Percentiles rank a stretch among this genome's conserved stretches.
These are phyloP conservation scores for Trichomycterus rosablanca DNA, from an alignment of 2,113 vertebrate species.

Conservation along the genomic window DNA sequence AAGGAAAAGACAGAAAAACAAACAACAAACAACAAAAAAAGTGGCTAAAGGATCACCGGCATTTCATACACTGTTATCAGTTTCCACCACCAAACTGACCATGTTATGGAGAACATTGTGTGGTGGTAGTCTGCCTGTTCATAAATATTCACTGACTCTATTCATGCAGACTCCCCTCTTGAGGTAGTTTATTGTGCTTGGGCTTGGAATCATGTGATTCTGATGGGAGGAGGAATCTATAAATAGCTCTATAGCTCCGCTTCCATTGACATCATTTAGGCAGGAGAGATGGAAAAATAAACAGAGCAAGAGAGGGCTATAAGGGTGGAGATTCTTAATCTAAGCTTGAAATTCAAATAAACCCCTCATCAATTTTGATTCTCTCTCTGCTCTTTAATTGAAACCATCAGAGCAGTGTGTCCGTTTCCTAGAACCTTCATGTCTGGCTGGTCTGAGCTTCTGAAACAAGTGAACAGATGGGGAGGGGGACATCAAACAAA, in stretches of 20 bases:
- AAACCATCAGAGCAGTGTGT: conserved; percentile 55
- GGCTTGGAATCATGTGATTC: conserved; percentile 62
- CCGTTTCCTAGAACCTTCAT: conserved; percentile 61
- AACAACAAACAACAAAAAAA: conserved; percentile 34
- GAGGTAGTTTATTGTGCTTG: conserved; percentile 63
- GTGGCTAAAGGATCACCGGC: conserved; percentile 24
- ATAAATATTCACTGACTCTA: conserved; percentile 67
- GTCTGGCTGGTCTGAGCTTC: conserved; percentile 53
- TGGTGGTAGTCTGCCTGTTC: conserved; percentile 56
- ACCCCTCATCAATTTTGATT: conserved; percentile 53
- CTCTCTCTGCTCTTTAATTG: conserved; percentile 41
- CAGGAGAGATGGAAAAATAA: conserved; percentile 78
- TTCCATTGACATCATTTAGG: conserved; percentile 80
- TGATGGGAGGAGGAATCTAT: conserved; percentile 58
- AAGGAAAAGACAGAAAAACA: conserved; percentile 37
- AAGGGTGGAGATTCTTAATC: conserved; percentile 65
- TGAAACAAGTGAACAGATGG: conserved; percentile 35
- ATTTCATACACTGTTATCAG: conserved; percentile 16
- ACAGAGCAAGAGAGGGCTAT: conserved; percentile 59
- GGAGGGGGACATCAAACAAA: conserved; percentile 66
- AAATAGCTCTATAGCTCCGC: conserved; percentile 73
- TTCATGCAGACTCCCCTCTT: conserved; percentile 61
- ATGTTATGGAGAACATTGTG: conserved; percentile 54
- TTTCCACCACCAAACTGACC: conserved; percentile 27
- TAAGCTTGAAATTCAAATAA: conserved; percentile 70